Percentiles rank a stretch among this genome's conserved stretches.
phyloP scores from a whole-genome alignment of 2,888 invertebrate genomes.

The Bhutanitis thaidina region DNA sequence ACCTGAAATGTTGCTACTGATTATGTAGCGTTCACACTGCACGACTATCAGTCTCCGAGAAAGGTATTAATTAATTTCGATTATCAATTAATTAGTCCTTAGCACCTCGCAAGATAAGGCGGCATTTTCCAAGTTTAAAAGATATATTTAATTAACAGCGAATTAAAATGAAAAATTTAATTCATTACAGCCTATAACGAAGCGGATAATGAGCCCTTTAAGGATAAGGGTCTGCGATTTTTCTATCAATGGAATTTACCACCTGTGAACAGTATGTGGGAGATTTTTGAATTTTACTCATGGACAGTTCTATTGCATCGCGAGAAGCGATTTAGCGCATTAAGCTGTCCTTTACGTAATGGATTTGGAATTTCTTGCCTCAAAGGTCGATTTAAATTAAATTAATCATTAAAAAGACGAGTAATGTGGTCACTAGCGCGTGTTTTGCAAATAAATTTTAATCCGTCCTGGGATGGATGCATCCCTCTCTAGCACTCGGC shows the following conservation, averaged over 20 bases:
- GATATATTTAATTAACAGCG: slow-evolving; percentile 55
- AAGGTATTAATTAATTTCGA: slow-evolving; percentile 56
- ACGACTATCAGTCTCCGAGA: slow-evolving; percentile 51
- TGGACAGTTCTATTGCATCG: slow-evolving; percentile 41
- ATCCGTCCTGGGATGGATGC: slow-evolving; percentile 49
- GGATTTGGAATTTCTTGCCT: slow-evolving; percentile 69
- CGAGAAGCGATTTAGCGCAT: slow-evolving; percentile 44
- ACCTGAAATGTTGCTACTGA: slow-evolving; percentile 67
- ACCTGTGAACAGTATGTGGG: slow-evolving; percentile 48
- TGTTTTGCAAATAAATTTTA: slow-evolving; percentile 55
- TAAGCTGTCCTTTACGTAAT: slow-evolving; percentile 65
- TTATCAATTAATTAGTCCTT: slow-evolving; percentile 73
- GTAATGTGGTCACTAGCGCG: slow-evolving; percentile 42
- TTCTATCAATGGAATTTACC: slow-evolving; percentile 54
- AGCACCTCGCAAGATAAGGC: slow-evolving; percentile 63
- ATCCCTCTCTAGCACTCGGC: slow-evolving; percentile 9
- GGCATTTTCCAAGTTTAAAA: slow-evolving; percentile 42
- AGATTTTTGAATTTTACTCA: slow-evolving; percentile 47
- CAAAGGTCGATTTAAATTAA: slow-evolving; percentile 72
- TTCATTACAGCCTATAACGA: slow-evolving; percentile 52
- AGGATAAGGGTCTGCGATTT: slow-evolving; percentile 35
- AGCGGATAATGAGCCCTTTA: slow-evolving; percentile 37
- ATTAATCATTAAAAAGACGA: slow-evolving; percentile 68
- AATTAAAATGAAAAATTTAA: slow-evolving; percentile 64
- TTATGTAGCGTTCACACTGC: slow-evolving; percentile 57